These are phyloP conservation scores for Choloepus hoffmanni DNA, from an alignment of 2,113 vertebrate species.

Conservation along the genomic window DNA sequence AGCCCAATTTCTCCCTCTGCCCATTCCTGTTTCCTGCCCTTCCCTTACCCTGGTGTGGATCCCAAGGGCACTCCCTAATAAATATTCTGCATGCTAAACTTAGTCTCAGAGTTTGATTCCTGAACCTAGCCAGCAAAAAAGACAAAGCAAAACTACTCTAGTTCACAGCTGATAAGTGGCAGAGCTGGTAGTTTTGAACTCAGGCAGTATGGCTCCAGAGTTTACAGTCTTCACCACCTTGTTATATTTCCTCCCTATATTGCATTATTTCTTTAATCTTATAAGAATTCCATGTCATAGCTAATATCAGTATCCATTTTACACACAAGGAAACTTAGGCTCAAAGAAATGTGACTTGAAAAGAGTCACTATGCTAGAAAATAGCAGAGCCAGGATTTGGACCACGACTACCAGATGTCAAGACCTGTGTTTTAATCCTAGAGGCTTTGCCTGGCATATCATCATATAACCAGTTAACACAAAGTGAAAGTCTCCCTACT, in stretches of 20 bases:
- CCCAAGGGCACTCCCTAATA: background rate
- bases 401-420: background rate
- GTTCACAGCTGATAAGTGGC: background rate
- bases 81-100: background rate
- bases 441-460: background rate
- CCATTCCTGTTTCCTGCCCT: background rate
- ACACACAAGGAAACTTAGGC: background rate
- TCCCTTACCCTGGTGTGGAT: background rate
- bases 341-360: conserved; percentile 13
- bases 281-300: background rate
- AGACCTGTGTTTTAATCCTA: background rate
- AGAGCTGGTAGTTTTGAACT: background rate
- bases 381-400: background rate
- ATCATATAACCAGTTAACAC: background rate
- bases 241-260: background rate
- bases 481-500: background rate
- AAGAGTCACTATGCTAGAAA: background rate
- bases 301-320: background rate
- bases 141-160: background rate
- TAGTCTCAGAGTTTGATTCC: conserved; percentile 14
- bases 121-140: background rate
- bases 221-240: background rate
- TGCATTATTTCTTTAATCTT: conserved; percentile 21
- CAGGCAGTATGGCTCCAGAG: background rate
- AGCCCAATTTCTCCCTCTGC: background rate